Evolutionary conservation across 2,888 invertebrate genomes (phyloP), one percentile per base, ranked within the genome.

Genomic region (Yponomeuta sedellus): DNA sequence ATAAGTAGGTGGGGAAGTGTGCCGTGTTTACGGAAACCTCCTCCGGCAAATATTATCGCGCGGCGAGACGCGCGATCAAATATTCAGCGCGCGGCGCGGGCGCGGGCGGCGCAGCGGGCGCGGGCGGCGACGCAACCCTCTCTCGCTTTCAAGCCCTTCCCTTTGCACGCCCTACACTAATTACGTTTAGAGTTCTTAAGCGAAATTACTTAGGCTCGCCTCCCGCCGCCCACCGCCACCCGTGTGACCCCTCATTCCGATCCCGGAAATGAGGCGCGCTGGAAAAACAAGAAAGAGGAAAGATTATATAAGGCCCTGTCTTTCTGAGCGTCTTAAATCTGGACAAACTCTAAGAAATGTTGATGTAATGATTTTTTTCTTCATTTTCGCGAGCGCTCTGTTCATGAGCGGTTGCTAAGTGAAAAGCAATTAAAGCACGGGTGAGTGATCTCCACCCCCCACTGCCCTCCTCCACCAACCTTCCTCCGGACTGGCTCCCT

Each of bases 181-280:
- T 93, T 93, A 93, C 92, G 93, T 93, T 93, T 92, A 93, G 93
- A 92, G 93, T 93, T 92, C 92, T 93, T 92, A 92, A 92, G 92
- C 92, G 92, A 92, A 93, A 93, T 93, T 93, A 93, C 93, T 93
- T 93, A 93, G 93, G 90, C 92, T 86, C 79, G 80, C 86, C 85
- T 82, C 89, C 85, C 89, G 83, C 81, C 67, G 78, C 81, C 79
- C 79, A 74, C 82, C 81, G 73, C 80, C 80, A 71, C 80, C 83
- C 79, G 83, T 67, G 85, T 85, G 28, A 56, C 85, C 87, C 64
- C 62, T 62, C 62, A 20, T 25, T 19, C 44, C 59, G 22, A 39
- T 80, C 79, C 89, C 88, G 89, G 89, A 90, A 89, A 89, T 87
- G 88, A 89, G 90, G 86, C 87, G 84, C 89, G 84, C 83, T 88